Conservation (phyloP, 1,140 invertebrate genomes). For the Micrasema minimum region DNA sequence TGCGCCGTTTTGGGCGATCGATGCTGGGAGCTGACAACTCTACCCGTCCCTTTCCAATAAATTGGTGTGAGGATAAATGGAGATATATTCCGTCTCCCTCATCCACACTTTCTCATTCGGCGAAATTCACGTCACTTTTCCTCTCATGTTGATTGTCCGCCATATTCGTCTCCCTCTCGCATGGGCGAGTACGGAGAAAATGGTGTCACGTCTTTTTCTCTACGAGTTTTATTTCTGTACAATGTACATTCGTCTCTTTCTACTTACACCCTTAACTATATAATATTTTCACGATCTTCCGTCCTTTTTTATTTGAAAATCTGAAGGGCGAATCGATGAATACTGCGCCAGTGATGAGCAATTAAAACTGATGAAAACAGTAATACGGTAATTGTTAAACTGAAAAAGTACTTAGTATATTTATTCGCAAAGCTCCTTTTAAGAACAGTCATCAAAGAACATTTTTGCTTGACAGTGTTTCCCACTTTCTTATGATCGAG, state of each 20-base stretch:
- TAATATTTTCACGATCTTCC: too few species aligned
- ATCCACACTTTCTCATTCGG: constrained; percentile 8
- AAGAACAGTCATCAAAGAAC: too few species aligned
- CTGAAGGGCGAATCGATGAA: constrained; percentile 26
- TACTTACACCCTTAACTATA: neutral
- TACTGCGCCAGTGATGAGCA: constrained; percentile 23
- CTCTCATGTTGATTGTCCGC: constrained; percentile 29
- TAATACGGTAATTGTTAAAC: too few species aligned
- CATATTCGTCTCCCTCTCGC: constrained; percentile 6
- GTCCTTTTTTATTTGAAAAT: too few species aligned
- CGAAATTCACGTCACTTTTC: constrained; percentile 30
- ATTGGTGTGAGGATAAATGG: constrained; percentile 16
- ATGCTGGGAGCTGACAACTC: constrained; percentile 37
- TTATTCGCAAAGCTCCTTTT: too few species aligned
- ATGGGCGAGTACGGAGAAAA: constrained; percentile 11
- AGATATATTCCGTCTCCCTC: constrained; percentile 17
- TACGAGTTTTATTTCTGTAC: constrained; percentile 10
- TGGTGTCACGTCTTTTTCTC: constrained; percentile 24
- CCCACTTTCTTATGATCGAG: too few species aligned
- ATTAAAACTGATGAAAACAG: too few species aligned
- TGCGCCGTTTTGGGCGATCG: constrained; percentile 35
- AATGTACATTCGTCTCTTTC: constrained; percentile 13
- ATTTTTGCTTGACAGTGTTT: too few species aligned
- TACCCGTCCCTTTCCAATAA: constrained; percentile 31
- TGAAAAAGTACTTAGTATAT: too few species aligned